Evolutionary conservation across 2,113 vertebrate species (phyloP).

Genomic region (Felis chaus): DNA sequence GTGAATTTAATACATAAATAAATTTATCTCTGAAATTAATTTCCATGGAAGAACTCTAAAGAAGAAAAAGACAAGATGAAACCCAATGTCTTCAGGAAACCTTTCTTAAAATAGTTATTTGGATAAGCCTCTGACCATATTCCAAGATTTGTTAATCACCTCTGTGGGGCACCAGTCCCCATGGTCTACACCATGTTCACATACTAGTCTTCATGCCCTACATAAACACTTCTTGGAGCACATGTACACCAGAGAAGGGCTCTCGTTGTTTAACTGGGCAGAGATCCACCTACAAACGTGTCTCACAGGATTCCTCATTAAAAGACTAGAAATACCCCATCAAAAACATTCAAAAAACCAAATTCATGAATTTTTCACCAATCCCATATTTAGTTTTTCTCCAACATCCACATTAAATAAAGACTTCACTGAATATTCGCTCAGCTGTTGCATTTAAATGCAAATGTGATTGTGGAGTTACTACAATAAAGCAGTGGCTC

Average conservation of each 20-base stretch:
- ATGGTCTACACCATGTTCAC: neutral
- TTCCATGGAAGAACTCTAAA: neutral
- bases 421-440: neutral
- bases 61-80: neutral
- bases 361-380: neutral
- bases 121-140: neutral
- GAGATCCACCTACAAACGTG: neutral
- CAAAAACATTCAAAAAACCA: neutral
- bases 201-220: neutral
- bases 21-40: neutral
- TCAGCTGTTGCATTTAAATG: neutral
- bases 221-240: neutral
- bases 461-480: neutral
- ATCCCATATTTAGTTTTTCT: neutral
- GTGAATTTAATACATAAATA: neutral
- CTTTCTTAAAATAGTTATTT: neutral
- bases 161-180: neutral
- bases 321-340: neutral
- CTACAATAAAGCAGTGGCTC: neutral
- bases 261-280: neutral
- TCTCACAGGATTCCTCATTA: neutral
- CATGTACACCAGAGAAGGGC: no score
- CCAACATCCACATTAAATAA: neutral
- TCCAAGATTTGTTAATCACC: neutral
- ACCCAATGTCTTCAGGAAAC: neutral